Evolutionary conservation across 2,888 invertebrate species (phyloP).

Genomic region (Philonicus albiceps): DNA sequence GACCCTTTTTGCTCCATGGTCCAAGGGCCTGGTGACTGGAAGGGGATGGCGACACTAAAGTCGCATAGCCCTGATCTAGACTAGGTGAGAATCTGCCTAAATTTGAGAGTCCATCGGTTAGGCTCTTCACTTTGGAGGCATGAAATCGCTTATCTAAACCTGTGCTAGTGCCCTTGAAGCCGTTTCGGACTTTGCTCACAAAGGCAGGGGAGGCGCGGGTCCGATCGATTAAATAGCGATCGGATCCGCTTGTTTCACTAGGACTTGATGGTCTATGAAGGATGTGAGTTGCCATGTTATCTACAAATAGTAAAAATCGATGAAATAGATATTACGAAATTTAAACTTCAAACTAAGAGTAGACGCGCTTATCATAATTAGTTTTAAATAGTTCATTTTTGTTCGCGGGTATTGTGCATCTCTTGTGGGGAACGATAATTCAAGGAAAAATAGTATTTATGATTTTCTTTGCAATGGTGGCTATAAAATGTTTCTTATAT

Average conservation of each 20-base stretch:
- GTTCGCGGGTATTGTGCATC: too few species aligned
- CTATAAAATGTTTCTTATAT: too few species aligned
- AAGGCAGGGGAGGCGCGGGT: slow-evolving; percentile 59
- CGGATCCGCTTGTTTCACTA: slow-evolving; percentile 63
- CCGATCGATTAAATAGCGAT: slow-evolving; percentile 60
- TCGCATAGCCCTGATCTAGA: slow-evolving; percentile 84
- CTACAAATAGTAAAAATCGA: slow-evolving; percentile 48
- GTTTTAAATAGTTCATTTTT: too few species aligned
- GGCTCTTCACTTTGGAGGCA: slow-evolving; percentile 61
- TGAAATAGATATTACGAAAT: not conserved
- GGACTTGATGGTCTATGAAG: slow-evolving; percentile 61
- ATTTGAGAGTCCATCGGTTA: slow-evolving; percentile 60
- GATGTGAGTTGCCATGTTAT: slow-evolving; percentile 52
- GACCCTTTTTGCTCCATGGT: slow-evolving; percentile 62
- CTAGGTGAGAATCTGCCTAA: slow-evolving; percentile 70
- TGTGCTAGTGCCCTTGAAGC: not conserved
- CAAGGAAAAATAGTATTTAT: too few species aligned
- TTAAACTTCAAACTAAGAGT: too few species aligned
- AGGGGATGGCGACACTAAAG: slow-evolving; percentile 71
- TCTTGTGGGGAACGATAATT: too few species aligned
- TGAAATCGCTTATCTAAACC: slow-evolving; percentile 56
- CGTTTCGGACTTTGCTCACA: slow-evolving; percentile 14
- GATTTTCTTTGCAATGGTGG: too few species aligned
- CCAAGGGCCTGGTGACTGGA: slow-evolving; percentile 50
- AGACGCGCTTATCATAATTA: too few species aligned